A percentile compares a stretch with the other conserved stretches of the same genome.
Conservation (phyloP, 2,888 invertebrate species). For the Sthenelais limicola region DNA sequence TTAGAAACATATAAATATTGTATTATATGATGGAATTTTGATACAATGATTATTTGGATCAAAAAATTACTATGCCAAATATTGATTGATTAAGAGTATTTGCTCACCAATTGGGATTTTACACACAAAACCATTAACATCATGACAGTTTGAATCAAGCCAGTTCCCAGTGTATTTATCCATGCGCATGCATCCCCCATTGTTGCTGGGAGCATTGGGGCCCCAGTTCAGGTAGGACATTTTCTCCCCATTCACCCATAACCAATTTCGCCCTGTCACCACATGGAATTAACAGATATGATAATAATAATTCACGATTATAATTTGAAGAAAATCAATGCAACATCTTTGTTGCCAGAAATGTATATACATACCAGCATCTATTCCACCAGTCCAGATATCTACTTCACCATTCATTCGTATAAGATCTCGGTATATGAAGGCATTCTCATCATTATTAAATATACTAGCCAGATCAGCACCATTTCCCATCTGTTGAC, state of each 20-base stretch:
- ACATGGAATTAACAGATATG: too few species aligned
- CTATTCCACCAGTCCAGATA: conserved; percentile 12
- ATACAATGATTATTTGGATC: too few species aligned
- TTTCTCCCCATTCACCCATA: background rate
- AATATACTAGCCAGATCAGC: background rate
- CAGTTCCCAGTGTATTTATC: background rate
- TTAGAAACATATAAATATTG: too few species aligned
- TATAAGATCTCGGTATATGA: conserved; percentile 1
- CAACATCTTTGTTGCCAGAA: too few species aligned
- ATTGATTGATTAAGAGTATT: too few species aligned
- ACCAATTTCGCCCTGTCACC: background rate
- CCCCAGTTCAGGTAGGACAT: conserved; percentile 9
- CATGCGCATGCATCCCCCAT: conserved; percentile 11
- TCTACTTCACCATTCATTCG: background rate
- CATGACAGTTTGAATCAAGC: background rate
- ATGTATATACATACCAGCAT: too few species aligned
- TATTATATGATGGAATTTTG: too few species aligned
- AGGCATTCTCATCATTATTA: background rate
- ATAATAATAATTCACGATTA: too few species aligned
- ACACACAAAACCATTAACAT: conserved; percentile 6
- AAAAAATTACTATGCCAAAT: too few species aligned
- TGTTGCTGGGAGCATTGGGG: background rate
- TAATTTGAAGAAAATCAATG: too few species aligned
- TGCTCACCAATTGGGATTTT: conserved; percentile 6
- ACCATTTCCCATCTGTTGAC: background rate